Percentiles rank a stretch among this genome's conserved stretches.
Conservation (phyloP, 2,113 vertebrate species). For the Chaenocephalus aceratus region DNA sequence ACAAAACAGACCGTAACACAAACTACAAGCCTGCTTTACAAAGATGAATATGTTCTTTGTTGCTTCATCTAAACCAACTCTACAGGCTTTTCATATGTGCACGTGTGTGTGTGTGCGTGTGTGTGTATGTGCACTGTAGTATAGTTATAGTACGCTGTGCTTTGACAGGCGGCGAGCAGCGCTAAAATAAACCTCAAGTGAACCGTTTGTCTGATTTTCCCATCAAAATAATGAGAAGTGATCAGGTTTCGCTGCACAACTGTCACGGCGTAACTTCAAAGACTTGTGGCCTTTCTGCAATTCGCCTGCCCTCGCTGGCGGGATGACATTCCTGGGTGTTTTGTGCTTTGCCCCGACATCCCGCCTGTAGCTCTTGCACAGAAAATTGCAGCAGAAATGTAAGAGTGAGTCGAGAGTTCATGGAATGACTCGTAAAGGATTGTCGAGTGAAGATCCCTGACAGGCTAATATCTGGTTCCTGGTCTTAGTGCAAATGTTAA, state of each 20-base stretch:
- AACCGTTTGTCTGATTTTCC: conserved; percentile 78
- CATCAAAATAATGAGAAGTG: conserved; percentile 80
- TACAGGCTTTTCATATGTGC: conserved; percentile 33
- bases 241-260: conserved; percentile 66
- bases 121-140: conserved; percentile 8
- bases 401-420: conserved; percentile 21
- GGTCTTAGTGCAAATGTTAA: not conserved
- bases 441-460: conserved; percentile 8
- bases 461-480: not conserved
- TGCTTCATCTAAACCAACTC: conserved; percentile 75
- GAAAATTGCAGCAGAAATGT: conserved; percentile 49
- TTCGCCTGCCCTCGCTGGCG: conserved; percentile 56
- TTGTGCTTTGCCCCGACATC: conserved; percentile 38
- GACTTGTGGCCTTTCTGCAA: conserved; percentile 59
- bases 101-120: not conserved
- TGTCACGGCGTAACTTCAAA: conserved; percentile 77
- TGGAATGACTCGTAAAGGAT: not conserved
- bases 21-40: conserved; percentile 48
- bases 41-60: conserved; percentile 76
- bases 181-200: conserved; percentile 70
- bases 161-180: conserved; percentile 66
- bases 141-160: conserved; percentile 35
- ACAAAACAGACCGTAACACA: conserved; percentile 72
- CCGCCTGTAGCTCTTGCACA: conserved; percentile 33
- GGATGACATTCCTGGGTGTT: conserved; percentile 63